Evolutionary conservation across 1,140 invertebrate genomes (phyloP).

Genomic region (Conus ventricosus): DNA sequence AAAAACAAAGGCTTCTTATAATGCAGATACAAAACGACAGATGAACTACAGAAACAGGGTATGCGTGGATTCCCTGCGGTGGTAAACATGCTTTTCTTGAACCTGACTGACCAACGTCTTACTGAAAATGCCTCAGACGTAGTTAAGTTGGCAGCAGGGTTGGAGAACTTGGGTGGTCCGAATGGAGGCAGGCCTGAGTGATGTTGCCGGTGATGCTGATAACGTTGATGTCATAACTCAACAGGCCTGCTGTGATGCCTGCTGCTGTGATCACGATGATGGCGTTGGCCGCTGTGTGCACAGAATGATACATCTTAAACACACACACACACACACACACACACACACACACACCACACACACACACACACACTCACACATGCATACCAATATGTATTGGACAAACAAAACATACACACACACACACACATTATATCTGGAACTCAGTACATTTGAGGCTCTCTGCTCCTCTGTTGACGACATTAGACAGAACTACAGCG

Average conservation of each 20-base stretch:
- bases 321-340: background rate
- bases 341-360: background rate
- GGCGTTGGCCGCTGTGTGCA: slow-evolving; percentile 68
- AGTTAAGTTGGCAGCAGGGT: slow-evolving; percentile 52
- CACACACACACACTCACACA: too few species aligned
- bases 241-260: slow-evolving; percentile 60
- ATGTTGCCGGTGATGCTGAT: slow-evolving; percentile 70
- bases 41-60: too few species aligned
- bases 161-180: slow-evolving; percentile 61
- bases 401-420: too few species aligned
- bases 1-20: too few species aligned
- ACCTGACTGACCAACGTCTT: slow-evolving; percentile 25
- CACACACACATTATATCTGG: too few species aligned
- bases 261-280: slow-evolving; percentile 68
- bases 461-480: too few species aligned
- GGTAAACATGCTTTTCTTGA: too few species aligned
- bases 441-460: too few species aligned
- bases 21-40: too few species aligned
- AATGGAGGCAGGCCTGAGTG: slow-evolving; percentile 70
- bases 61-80: too few species aligned
- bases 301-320: background rate
- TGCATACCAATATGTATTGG: too few species aligned
- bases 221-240: slow-evolving; percentile 49
- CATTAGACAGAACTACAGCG: too few species aligned
- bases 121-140: slow-evolving; percentile 57